phyloP scores from a whole-genome alignment of 2,797 vertebrate species.

The Vipera ursinii region DNA sequence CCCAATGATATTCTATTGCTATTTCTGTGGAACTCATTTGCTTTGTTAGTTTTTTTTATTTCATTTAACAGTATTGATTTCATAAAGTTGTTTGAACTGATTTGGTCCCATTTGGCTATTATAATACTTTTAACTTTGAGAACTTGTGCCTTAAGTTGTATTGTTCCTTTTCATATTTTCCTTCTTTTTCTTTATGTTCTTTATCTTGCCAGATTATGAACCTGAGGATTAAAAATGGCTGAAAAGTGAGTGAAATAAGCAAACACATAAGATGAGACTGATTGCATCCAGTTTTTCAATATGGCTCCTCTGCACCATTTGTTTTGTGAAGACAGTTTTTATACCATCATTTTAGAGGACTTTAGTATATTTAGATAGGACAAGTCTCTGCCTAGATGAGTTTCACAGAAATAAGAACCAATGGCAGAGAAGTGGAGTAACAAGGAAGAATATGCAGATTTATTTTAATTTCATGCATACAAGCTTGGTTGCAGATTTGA shows the following conservation, averaged over 20 bases:
- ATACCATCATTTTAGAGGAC: background rate
- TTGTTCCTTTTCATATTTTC: too few relatives aligned
- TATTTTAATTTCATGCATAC: background rate
- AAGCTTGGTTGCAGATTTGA: background rate
- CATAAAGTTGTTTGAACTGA: background rate
- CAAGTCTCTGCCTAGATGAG: background rate
- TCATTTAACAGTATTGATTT: background rate
- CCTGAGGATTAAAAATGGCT: background rate
- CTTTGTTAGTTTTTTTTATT: background rate
- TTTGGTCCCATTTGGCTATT: background rate
- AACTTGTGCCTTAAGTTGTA: background rate
- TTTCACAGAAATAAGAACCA: background rate
- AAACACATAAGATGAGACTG: background rate
- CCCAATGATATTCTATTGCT: background rate
- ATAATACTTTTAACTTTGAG: background rate
- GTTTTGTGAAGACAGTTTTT: background rate
- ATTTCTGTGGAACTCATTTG: background rate
- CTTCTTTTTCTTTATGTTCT: background rate
- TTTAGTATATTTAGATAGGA: background rate
- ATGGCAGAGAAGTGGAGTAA: background rate
- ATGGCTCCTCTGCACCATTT: background rate
- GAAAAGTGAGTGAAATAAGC: background rate
- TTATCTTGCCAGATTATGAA: background rate
- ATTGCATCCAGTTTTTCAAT: background rate
- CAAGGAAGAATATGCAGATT: background rate